Percentiles rank a stretch among this genome's conserved stretches.
Evolutionary conservation across 2,113 vertebrate genomes (phyloP).

Genomic region (Pao palembangensis): DNA sequence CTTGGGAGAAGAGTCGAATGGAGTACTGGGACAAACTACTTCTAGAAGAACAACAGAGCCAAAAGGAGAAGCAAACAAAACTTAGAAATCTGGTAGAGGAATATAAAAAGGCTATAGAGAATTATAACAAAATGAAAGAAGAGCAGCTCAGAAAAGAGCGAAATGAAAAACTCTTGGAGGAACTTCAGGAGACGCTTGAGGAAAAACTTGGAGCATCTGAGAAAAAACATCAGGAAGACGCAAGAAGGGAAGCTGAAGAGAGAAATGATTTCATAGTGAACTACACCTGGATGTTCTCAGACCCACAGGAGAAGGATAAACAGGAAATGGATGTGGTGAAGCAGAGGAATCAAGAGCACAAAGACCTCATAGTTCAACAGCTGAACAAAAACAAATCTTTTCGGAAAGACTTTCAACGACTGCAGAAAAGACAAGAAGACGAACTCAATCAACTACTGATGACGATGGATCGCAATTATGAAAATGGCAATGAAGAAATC

Average conservation of each 20-base stretch:
- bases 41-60: conserved; percentile 2
- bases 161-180: neutral
- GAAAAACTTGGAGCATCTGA: neutral
- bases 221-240: conserved; percentile 9
- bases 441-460: neutral
- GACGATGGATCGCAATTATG: neutral
- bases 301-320: neutral
- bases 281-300: fast-evolving
- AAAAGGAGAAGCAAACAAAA: neutral
- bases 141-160: neutral
- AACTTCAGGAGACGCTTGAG: neutral
- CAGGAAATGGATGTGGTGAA: neutral
- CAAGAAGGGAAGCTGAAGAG: conserved; percentile 27
- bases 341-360: neutral
- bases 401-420: neutral
- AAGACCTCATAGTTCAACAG: neutral
- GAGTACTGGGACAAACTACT: conserved; percentile 8
- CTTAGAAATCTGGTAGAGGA: neutral
- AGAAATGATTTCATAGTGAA: neutral
- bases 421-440: conserved; percentile 10
- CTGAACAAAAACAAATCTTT: neutral
- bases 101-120: neutral
- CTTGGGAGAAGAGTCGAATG: conserved; percentile 3
- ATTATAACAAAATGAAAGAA: neutral
- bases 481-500: neutral